Evolutionary conservation across 2,113 vertebrate genomes (phyloP).

Genomic region (Paramisgurnus dabryanus): DNA sequence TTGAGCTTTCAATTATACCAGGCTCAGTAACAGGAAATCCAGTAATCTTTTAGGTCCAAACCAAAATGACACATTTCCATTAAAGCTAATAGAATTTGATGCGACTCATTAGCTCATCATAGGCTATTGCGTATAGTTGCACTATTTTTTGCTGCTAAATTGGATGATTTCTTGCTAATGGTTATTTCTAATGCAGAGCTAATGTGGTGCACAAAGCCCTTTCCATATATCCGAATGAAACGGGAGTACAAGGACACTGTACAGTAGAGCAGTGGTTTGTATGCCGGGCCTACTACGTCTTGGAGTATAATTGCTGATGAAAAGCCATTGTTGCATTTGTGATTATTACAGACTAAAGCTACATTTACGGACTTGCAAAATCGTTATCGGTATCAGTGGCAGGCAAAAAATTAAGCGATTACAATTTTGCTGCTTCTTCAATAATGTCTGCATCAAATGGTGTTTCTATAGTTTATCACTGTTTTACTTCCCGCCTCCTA

Average conservation of each 20-base stretch:
- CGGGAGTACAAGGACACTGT: background rate
- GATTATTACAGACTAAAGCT: background rate
- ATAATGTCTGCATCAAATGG: background rate
- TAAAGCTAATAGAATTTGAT: slow-evolving; percentile 69
- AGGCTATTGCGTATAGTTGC: slow-evolving; percentile 58
- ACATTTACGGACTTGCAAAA: slow-evolving; percentile 2
- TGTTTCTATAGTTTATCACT: background rate
- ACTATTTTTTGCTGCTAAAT: slow-evolving; percentile 73
- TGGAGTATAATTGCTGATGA: slow-evolving; percentile 2
- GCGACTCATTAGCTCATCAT: slow-evolving; percentile 69
- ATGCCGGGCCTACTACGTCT: background rate
- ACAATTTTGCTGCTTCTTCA: slow-evolving; percentile 3
- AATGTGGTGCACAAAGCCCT: slow-evolving; percentile 71
- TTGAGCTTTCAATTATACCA: slow-evolving; percentile 22
- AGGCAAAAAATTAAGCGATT: background rate
- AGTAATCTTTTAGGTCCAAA: slow-evolving; percentile 61
- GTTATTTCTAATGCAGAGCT: slow-evolving; percentile 73
- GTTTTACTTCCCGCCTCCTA: background rate
- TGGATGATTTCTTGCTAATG: slow-evolving; percentile 73
- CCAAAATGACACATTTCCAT: slow-evolving; percentile 60
- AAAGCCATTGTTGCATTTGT: background rate
- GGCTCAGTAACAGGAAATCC: slow-evolving; percentile 38
- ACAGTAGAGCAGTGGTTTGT: background rate
- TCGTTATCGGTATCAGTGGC: background rate
- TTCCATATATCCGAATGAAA: slow-evolving; percentile 63